A percentile compares a stretch with the other conserved stretches of the same genome.
Evolutionary conservation across 2,888 invertebrate species (phyloP).

Genomic region (Dynastes grantii): DNA sequence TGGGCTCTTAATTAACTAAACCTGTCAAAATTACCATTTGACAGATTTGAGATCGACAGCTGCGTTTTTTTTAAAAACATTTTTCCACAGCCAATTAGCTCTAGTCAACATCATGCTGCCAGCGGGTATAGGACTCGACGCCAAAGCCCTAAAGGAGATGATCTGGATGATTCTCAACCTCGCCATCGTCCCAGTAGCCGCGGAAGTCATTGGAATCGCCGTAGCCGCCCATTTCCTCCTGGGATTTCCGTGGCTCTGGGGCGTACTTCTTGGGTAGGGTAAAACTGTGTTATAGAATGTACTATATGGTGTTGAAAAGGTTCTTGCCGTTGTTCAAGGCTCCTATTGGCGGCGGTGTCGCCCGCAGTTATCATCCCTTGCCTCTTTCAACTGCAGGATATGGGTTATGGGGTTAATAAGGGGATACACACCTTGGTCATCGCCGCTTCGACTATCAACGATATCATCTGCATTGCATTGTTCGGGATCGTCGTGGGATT

Average conservation of each 20-base stretch:
- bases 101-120: slow-evolving; percentile 78
- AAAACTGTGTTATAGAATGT: slow-evolving; percentile 51
- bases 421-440: slow-evolving; percentile 84
- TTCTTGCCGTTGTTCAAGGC: slow-evolving; percentile 67
- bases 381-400: slow-evolving; percentile 76
- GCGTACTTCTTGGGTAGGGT: slow-evolving; percentile 72
- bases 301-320: slow-evolving; percentile 60
- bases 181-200: slow-evolving; percentile 75
- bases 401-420: slow-evolving; percentile 79
- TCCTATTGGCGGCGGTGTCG: slow-evolving; percentile 79
- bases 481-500: slow-evolving; percentile 80
- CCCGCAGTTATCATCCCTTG: slow-evolving; percentile 84
- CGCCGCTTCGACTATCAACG: slow-evolving; percentile 82
- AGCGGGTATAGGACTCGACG: slow-evolving; percentile 78
- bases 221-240: slow-evolving; percentile 73
- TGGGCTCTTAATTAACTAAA: slow-evolving; percentile 2
- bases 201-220: slow-evolving; percentile 73
- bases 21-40: not conserved
- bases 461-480: slow-evolving; percentile 82
- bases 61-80: not conserved
- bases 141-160: slow-evolving; percentile 73
- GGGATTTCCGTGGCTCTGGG: slow-evolving; percentile 77
- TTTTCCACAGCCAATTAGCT: slow-evolving; percentile 73
- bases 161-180: slow-evolving; percentile 74
- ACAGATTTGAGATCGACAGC: not conserved